Conservation (phyloP, 2,888 invertebrate genomes). For the Drosophila nr. fundita region DNA sequence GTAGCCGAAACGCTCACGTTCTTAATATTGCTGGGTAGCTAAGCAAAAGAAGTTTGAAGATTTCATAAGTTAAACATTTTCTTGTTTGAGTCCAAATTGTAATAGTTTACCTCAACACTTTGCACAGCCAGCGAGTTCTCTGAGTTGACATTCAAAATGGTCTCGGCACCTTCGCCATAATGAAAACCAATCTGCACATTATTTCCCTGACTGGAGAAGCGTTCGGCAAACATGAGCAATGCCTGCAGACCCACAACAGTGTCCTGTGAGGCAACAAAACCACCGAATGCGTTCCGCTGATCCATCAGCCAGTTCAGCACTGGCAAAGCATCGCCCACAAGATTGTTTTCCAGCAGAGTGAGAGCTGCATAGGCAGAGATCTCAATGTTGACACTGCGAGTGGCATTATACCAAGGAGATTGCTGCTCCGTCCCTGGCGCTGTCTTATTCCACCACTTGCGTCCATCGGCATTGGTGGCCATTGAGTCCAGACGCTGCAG, state of each 20-base stretch:
- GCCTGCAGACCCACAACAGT: constrained; percentile 91
- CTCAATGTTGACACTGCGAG: constrained; percentile 90
- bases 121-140: constrained; percentile 94
- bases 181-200: constrained; percentile 87
- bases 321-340: constrained; percentile 85
- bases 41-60: neutral
- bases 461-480: constrained; percentile 87
- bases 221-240: constrained; percentile 86
- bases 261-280: constrained; percentile 91
- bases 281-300: constrained; percentile 89
- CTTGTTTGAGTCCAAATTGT: neutral
- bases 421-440: constrained; percentile 86
- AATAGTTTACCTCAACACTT: constrained; percentile 88
- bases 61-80: neutral
- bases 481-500: constrained; percentile 87
- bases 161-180: constrained; percentile 85
- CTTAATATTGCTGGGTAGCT: constrained; percentile 85
- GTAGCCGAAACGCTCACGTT: constrained; percentile 91
- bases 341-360: constrained; percentile 87
- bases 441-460: constrained; percentile 93
- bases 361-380: constrained; percentile 95
- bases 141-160: constrained; percentile 89
- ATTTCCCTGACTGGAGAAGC: constrained; percentile 86
- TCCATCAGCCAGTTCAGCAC: constrained; percentile 91
- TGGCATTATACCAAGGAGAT: constrained; percentile 89